Evolutionary conservation across 2,888 invertebrate species (phyloP).

Genomic region (Cheilosia urbana): DNA sequence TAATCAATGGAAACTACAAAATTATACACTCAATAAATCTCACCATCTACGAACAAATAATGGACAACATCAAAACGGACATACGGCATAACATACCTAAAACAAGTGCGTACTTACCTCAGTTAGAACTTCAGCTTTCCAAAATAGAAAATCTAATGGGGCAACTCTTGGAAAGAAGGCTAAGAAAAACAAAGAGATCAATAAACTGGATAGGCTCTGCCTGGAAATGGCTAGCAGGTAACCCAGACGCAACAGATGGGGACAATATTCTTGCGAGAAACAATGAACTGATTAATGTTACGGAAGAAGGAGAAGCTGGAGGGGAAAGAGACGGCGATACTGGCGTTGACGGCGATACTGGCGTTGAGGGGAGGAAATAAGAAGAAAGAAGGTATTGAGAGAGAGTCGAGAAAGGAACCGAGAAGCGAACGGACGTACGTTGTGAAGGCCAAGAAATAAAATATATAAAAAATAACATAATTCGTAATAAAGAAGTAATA

Average conservation of each 20-base stretch:
- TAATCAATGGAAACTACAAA: no score
- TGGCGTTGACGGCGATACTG: no score
- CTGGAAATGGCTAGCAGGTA: conserved; percentile 55
- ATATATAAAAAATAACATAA: no score
- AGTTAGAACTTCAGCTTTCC: not conserved
- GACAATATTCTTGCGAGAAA: conserved; percentile 32
- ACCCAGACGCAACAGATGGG: conserved; percentile 44
- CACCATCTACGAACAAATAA: conserved; percentile 15
- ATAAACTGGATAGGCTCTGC: conserved; percentile 56
- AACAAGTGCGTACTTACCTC: not conserved
- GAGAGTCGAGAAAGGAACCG: no score
- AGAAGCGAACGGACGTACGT: no score
- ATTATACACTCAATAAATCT: not conserved
- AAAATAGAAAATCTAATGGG: conserved; percentile 6
- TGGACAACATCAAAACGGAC: conserved; percentile 13
- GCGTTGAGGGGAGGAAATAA: no score
- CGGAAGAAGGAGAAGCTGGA: no score
- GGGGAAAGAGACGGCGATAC: no score
- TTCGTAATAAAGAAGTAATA: no score
- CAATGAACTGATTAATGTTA: conserved; percentile 23
- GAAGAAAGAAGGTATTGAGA: no score
- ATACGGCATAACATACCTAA: not conserved
- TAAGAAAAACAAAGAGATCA: conserved; percentile 33
- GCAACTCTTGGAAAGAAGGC: not conserved
- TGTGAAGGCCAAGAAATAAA: no score